Evolutionary conservation across 2,797 vertebrate species (phyloP).

Genomic region (Aselliscus stoliczkanus): DNA sequence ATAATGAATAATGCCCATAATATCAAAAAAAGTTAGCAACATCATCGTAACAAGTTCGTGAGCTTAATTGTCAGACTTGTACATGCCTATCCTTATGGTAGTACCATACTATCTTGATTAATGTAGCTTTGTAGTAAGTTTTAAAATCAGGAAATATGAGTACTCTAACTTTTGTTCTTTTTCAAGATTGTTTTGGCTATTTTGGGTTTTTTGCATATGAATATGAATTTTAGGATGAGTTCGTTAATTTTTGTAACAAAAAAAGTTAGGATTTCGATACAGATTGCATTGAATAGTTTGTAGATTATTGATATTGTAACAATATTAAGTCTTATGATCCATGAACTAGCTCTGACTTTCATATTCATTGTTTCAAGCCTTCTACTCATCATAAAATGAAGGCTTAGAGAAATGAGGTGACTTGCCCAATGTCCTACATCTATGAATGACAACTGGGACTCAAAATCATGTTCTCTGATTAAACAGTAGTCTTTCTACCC

Average conservation of each 20-base stretch:
- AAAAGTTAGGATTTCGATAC: not conserved
- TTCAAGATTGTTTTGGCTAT: not conserved
- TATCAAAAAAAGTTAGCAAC: too few relatives aligned
- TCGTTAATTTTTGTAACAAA: not conserved
- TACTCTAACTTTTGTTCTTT: not conserved
- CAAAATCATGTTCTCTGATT: not conserved
- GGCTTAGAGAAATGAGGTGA: not conserved
- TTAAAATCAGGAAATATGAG: not conserved
- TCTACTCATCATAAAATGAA: not conserved
- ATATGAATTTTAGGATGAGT: not conserved
- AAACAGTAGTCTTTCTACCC: not conserved
- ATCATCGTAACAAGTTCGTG: too few relatives aligned
- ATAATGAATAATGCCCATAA: too few relatives aligned
- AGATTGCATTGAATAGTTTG: not conserved
- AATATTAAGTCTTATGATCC: not conserved
- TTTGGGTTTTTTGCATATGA: not conserved
- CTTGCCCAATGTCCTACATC: not conserved
- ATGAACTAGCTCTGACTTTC: not conserved
- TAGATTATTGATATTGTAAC: not conserved
- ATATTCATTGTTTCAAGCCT: not conserved
- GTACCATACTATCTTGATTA: not conserved
- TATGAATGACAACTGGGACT: not conserved
- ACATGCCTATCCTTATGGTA: not conserved
- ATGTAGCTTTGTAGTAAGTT: not conserved
- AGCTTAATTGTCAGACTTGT: too few relatives aligned